A percentile compares a stretch with the other conserved stretches of the same genome.
These are phyloP conservation scores for Drosophila paranaensis DNA, from an alignment of 2,888 invertebrate genomes.

Conservation along the genomic window DNA sequence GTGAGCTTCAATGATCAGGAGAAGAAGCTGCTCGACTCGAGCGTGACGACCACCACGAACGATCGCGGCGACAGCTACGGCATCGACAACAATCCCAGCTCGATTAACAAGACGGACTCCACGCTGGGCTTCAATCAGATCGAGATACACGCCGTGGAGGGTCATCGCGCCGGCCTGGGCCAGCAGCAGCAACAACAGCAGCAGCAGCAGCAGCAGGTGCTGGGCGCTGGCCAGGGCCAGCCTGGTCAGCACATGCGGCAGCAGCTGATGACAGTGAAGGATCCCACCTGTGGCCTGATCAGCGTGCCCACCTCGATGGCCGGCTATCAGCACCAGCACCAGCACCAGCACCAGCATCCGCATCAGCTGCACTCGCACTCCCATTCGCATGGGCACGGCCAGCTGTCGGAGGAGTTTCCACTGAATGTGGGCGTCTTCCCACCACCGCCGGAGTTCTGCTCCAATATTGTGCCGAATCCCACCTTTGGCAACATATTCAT, in stretches of 20 bases:
- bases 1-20: conserved; percentile 95
- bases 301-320: conserved; percentile 80
- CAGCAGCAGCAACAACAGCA: conserved; percentile 57
- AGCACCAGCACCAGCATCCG: conserved; percentile 28
- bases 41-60: conserved; percentile 90
- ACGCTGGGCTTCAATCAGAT: conserved; percentile 87
- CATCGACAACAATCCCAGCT: conserved; percentile 87
- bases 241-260: conserved; percentile 65
- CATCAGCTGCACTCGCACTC: conserved; percentile 44
- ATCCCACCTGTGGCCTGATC: conserved; percentile 82
- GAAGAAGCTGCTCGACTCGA: conserved; percentile 93
- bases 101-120: conserved; percentile 85
- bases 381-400: conserved; percentile 73
- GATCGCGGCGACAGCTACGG: conserved; percentile 88
- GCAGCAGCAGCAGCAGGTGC: conserved; percentile 53
- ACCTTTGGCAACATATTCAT: conserved; percentile 90
- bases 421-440: conserved; percentile 85
- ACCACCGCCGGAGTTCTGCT: conserved; percentile 87
- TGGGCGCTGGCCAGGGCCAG: conserved; percentile 51
- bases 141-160: conserved; percentile 87
- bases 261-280: conserved; percentile 80
- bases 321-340: conserved; percentile 37
- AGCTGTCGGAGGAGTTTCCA: conserved; percentile 84
- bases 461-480: conserved; percentile 84
- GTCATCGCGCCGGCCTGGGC: conserved; percentile 74